These are phyloP conservation scores for Piprites chloris DNA, from an alignment of 2,113 vertebrate species.

Conservation along the genomic window DNA sequence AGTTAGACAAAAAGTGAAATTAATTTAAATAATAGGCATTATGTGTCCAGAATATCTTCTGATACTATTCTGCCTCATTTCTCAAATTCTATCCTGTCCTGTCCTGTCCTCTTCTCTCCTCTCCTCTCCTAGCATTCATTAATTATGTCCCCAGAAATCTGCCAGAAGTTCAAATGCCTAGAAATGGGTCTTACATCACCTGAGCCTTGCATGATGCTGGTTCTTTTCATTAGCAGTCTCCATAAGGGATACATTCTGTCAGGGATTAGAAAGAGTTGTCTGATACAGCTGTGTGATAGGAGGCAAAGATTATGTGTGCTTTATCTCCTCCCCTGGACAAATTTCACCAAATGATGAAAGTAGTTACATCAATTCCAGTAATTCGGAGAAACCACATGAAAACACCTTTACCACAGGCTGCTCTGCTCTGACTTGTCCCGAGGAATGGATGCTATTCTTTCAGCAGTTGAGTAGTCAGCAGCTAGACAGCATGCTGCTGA, in stretches of 20 bases:
- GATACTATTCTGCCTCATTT: not conserved
- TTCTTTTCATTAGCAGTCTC: not conserved
- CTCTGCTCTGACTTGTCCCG: not conserved
- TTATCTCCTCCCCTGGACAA: not conserved
- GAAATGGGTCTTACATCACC: not conserved
- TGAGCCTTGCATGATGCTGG: fast-evolving
- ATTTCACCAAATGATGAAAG: not conserved
- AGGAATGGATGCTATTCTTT: not conserved
- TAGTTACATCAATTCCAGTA: not conserved
- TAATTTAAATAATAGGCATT: not conserved
- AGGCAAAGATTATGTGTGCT: not conserved
- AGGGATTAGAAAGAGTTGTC: not conserved
- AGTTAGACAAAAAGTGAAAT: not conserved
- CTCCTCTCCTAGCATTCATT: not conserved
- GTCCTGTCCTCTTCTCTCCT: no score
- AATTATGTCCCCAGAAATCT: not conserved
- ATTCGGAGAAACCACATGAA: not conserved
- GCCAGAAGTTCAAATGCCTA: not conserved
- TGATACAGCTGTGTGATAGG: not conserved
- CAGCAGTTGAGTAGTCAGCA: not conserved
- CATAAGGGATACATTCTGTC: not conserved
- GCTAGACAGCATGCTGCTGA: not conserved
- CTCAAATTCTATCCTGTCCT: not conserved
- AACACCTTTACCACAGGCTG: not conserved
- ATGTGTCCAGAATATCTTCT: not conserved